phyloP scores from a whole-genome alignment of 1,140 invertebrate genomes.

The Drosophila watanabei region DNA sequence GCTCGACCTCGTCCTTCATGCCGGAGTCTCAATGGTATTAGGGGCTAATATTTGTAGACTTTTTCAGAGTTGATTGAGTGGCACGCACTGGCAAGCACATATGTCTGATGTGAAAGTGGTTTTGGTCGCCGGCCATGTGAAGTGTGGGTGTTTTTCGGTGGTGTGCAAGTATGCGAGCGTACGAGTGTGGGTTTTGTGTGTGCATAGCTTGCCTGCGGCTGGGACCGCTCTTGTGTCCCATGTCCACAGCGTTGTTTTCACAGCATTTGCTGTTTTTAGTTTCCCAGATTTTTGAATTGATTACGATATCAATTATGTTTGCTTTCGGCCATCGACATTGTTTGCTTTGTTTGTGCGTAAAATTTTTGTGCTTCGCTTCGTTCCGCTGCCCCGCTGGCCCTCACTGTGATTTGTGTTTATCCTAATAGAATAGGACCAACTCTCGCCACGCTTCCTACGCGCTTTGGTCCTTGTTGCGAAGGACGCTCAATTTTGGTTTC shows the following conservation, averaged over 20 bases:
- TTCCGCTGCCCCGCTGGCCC: background rate
- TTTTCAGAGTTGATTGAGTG: constrained; percentile 84
- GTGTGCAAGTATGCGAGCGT: constrained; percentile 1
- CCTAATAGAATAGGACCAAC: constrained; percentile 70
- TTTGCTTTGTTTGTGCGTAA: constrained; percentile 77
- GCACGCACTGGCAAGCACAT: constrained; percentile 77
- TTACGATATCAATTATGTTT: constrained; percentile 85
- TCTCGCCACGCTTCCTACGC: constrained; percentile 20
- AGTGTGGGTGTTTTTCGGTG: background rate
- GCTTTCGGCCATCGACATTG: constrained; percentile 74
- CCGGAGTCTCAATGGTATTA: constrained; percentile 82
- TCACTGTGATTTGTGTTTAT: constrained; percentile 62
- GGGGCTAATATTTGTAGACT: constrained; percentile 85
- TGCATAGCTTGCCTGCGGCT: constrained; percentile 70
- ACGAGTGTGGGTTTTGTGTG: constrained; percentile 16
- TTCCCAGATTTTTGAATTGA: constrained; percentile 82
- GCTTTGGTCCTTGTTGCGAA: constrained; percentile 38
- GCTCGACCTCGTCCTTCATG: constrained; percentile 58
- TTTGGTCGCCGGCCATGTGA: constrained; percentile 21
- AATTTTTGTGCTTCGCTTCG: constrained; percentile 49
- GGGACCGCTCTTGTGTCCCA: constrained; percentile 56
- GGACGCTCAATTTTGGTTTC: constrained; percentile 67
- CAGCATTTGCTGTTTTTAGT: constrained; percentile 80
- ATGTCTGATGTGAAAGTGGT: constrained; percentile 48
- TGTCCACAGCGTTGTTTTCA: constrained; percentile 71